A percentile compares a stretch with the other conserved stretches of the same genome.
Conservation (phyloP, 2,888 invertebrate genomes). For the Diadegma fenestrale region DNA sequence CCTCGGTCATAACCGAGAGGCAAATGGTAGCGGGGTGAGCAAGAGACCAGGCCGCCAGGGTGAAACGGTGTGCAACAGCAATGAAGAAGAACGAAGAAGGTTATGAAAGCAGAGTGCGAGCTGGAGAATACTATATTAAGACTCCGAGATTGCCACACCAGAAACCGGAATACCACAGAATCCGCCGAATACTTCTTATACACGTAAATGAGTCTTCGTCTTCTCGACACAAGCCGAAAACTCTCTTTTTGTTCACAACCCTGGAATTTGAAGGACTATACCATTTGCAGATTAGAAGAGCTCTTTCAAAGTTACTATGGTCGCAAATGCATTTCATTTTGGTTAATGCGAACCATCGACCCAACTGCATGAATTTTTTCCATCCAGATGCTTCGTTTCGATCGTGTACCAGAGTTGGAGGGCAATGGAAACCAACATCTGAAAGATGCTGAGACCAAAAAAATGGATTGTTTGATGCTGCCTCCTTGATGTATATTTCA, state of each 20-base stretch:
- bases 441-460: not conserved
- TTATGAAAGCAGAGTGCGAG: conserved; percentile 39
- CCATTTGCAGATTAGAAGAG: not conserved
- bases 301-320: not conserved
- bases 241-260: conserved; percentile 7
- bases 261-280: not conserved
- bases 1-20: conserved; percentile 1
- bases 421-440: not conserved
- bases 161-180: conserved; percentile 17
- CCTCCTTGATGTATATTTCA: not conserved
- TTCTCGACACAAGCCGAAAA: conserved; percentile 44
- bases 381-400: not conserved
- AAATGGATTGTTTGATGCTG: not conserved
- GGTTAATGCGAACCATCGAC: not conserved
- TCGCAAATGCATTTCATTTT: not conserved
- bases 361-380: not conserved
- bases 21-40: conserved; percentile 3
- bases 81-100: conserved; percentile 26
- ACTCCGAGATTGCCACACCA: conserved; percentile 5
- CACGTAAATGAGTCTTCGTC: conserved; percentile 61
- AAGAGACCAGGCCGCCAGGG: conserved; percentile 9
- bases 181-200: conserved; percentile 59
- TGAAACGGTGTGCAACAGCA: conserved; percentile 29
- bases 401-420: not conserved
- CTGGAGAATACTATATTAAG: conserved; percentile 53